A percentile compares a stretch with the other conserved stretches of the same genome.
Conservation (phyloP, 2,888 invertebrate species). For the Nomada flava region DNA sequence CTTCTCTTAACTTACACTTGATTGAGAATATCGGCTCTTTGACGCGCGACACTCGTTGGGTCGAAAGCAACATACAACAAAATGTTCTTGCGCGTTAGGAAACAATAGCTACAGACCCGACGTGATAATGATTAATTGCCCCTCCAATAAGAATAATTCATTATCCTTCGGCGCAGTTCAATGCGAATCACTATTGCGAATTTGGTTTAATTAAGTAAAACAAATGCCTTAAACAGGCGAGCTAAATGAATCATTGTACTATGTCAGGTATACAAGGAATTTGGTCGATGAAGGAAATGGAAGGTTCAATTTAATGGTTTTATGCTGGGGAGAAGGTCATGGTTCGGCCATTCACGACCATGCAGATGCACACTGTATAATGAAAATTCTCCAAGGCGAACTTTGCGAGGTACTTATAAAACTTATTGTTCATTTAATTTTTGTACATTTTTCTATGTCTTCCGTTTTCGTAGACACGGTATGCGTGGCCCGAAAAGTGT, state of each 20-base stretch:
- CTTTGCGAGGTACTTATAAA: conserved; percentile 89
- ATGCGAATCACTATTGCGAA: background rate
- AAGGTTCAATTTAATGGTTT: conserved; percentile 97
- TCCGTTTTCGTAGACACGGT: conserved; percentile 85
- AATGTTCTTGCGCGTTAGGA: background rate
- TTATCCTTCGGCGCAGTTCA: background rate
- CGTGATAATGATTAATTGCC: conserved; percentile 1
- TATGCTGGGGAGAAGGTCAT: conserved; percentile 99
- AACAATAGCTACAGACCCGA: background rate
- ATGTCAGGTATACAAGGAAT: conserved; percentile 95
- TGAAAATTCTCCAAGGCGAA: conserved; percentile 95
- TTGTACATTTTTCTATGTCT: background rate
- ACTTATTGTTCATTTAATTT: background rate
- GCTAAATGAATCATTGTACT: conserved; percentile 21
- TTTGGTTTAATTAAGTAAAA: background rate
- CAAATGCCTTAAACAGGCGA: background rate
- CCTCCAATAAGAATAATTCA: background rate
- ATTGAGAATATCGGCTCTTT: conserved; percentile 67
- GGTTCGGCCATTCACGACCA: conserved; percentile 98
- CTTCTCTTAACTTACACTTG: conserved; percentile 59
- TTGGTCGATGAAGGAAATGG: conserved; percentile 98
- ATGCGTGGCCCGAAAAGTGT: conserved; percentile 89
- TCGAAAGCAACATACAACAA: conserved; percentile 23
- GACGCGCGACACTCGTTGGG: conserved; percentile 45
- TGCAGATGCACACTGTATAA: conserved; percentile 97